phyloP scores from a whole-genome alignment of 1,140 invertebrate genomes.

The Eufriesea mexicana region DNA sequence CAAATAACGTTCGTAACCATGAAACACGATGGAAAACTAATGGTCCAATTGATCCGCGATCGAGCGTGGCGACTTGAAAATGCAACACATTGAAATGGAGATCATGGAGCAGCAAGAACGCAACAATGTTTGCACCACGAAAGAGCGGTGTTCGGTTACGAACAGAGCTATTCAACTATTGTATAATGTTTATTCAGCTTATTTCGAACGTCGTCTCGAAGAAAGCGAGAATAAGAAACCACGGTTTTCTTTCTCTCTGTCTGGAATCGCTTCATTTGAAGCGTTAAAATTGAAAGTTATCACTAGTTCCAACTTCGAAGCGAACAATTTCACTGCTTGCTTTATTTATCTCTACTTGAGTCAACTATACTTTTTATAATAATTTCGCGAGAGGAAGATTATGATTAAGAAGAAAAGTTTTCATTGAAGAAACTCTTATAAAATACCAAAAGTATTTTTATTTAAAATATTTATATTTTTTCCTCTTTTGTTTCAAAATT shows the following conservation, averaged over 20 bases:
- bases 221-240: constrained; percentile 3
- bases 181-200: constrained; percentile 27
- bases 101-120: background rate
- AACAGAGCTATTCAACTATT: background rate
- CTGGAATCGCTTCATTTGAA: constrained; percentile 3
- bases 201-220: background rate
- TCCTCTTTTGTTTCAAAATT: no score
- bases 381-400: no score
- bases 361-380: no score
- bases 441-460: no score
- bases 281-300: background rate
- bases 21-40: background rate
- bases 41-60: background rate
- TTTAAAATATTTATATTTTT: no score
- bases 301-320: background rate
- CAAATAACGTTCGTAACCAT: no score
- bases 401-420: no score
- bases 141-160: no score
- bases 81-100: background rate
- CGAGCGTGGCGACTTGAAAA: background rate
- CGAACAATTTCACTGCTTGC: background rate
- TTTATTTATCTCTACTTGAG: background rate
- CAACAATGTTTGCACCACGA: background rate
- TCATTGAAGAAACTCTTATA: no score
- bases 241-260: background rate